Conservation (phyloP, 2,888 invertebrate species). For the Pandemis corylana region DNA sequence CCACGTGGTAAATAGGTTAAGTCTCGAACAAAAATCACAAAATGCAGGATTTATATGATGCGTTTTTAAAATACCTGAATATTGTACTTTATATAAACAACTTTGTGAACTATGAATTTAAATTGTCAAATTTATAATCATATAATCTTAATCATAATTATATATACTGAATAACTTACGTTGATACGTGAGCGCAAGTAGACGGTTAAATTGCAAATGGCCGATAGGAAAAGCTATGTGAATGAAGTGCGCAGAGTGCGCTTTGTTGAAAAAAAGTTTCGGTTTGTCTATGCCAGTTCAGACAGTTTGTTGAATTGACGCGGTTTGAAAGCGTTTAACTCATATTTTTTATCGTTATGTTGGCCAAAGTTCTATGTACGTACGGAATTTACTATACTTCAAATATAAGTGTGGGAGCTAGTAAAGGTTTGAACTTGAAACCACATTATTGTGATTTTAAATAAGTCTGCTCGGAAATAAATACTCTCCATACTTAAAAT, state of each 20-base stretch:
- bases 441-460: too few species aligned
- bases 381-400: too few species aligned
- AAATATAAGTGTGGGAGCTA: too few species aligned
- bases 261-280: neutral
- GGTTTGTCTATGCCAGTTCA: constrained; percentile 22
- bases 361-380: neutral
- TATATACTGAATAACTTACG: constrained; percentile 62
- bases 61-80: neutral
- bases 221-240: constrained; percentile 47
- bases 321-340: constrained; percentile 9
- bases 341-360: neutral
- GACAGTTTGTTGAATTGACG: neutral
- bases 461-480: too few species aligned
- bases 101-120: neutral
- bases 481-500: too few species aligned
- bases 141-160: too few species aligned
- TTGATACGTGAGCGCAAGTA: constrained; percentile 73
- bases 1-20: constrained; percentile 68
- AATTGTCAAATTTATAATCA: neutral
- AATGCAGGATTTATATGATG: neutral
- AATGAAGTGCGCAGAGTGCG: too few species aligned
- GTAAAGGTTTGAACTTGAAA: too few species aligned
- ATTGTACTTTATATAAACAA: neutral
- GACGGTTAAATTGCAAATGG: constrained; percentile 81
- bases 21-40: neutral